phyloP scores from a whole-genome alignment of 2,113 vertebrate species.

The Indicator maculatus region DNA sequence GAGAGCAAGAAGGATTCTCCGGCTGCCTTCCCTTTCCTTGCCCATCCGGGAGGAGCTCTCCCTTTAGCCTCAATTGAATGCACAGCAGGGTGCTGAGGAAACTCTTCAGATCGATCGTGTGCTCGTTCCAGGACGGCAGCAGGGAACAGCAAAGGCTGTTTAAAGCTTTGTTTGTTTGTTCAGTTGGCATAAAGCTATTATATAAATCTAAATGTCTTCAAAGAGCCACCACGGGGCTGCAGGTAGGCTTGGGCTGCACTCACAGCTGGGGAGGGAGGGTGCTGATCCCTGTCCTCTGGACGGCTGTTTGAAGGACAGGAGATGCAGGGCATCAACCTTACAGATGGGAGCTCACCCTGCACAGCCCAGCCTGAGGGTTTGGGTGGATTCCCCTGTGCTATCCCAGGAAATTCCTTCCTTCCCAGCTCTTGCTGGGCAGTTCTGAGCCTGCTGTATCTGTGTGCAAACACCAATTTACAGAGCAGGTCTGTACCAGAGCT shows the following conservation, averaged over 20 bases:
- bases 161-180: slow-evolving; percentile 9
- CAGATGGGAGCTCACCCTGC: background rate
- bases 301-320: background rate
- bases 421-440: background rate
- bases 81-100: background rate
- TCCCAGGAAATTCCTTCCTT: background rate
- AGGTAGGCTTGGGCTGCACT: background rate
- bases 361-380: background rate
- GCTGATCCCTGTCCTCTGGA: background rate
- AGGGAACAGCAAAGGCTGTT: background rate
- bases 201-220: background rate
- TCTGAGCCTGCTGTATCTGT: background rate
- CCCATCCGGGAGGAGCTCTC: background rate
- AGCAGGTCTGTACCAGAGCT: background rate
- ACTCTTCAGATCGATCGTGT: background rate
- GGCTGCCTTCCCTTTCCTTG: background rate
- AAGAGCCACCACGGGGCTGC: background rate
- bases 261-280: background rate
- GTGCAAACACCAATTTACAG: background rate
- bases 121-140: background rate
- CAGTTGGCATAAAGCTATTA: background rate
- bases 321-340: rapidly evolving
- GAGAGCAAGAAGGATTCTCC: background rate
- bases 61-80: background rate
- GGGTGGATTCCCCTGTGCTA: rapidly evolving